Conservation (phyloP, 2,888 invertebrate genomes). For the Pyrgus malvae region DNA sequence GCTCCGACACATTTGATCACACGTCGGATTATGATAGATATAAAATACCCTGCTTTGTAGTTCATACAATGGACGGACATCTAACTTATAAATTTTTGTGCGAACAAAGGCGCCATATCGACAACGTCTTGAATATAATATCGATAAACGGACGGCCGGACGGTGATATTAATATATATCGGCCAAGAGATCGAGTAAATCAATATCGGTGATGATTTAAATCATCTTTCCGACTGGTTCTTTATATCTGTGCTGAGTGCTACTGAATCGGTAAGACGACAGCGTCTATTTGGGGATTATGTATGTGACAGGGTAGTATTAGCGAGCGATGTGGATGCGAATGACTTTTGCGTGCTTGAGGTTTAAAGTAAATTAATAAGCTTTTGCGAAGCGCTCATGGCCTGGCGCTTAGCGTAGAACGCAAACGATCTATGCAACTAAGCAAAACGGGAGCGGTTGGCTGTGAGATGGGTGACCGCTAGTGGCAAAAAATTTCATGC, state of each 20-base stretch:
- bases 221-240: conserved; percentile 46
- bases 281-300: conserved; percentile 19
- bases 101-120: conserved; percentile 79
- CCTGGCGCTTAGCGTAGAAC: too few species aligned
- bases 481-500: too few species aligned
- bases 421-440: too few species aligned
- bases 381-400: too few species aligned
- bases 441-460: too few species aligned
- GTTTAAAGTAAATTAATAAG: too few species aligned
- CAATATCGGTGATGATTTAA: conserved; percentile 66
- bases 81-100: conserved; percentile 78
- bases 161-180: conserved; percentile 73
- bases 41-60: conserved; percentile 68
- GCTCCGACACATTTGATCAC: conserved; percentile 79
- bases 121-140: conserved; percentile 70
- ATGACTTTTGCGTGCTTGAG: not conserved
- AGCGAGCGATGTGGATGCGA: conserved; percentile 29
- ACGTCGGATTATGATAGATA: conserved; percentile 74
- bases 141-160: conserved; percentile 61
- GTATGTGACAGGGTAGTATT: conserved; percentile 3
- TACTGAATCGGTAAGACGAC: conserved; percentile 45
- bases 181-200: conserved; percentile 66
- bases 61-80: conserved; percentile 65
- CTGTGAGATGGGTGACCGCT: too few species aligned
- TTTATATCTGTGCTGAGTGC: conserved; percentile 37